Evolutionary conservation across 1,140 invertebrate species (phyloP), one percentile per base, ranked within the genome.

Genomic region (Elymnias hypermnestra): DNA sequence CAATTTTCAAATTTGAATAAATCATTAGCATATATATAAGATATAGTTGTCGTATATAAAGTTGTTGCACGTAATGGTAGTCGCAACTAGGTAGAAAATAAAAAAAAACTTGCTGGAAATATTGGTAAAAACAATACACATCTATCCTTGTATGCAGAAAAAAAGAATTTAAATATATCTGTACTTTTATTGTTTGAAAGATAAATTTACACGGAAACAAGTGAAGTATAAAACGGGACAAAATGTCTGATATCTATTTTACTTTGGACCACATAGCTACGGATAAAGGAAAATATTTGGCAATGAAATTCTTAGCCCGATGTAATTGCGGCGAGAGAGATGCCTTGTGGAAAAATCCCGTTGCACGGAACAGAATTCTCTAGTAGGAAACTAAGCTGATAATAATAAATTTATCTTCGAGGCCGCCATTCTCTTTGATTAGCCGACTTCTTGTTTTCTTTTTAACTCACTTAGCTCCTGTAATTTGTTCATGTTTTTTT

Each of bases 201-300:
- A n/a, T n/a, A n/a, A n/a, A n/a, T n/a, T n/a, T n/a, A n/a, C n/a
- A n/a, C n/a, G n/a, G n/a, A n/a, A n/a, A n/a, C n/a, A n/a, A n/a
- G n/a, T n/a, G n/a, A n/a, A n/a, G n/a, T n/a, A n/a, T n/a, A n/a
- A n/a, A n/a, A n/a, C n/a, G n/a, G n/a, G n/a, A n/a, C n/a, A n/a
- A n/a, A n/a, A n/a, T n/a, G 7, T 8, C 28, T 35, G 26, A 29
- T 29, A 29, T 29, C 31, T 33, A 33, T 48, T 29, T 5, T 53
- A 7, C n/a, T 48, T 64, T 57, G 31, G 2, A 47, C 58, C 60
- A 61, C 47, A 31, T 25, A 3, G 22, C 28, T 42, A 23, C 46
- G 57, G 51, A 72, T 65, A 66, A 75, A 75, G 62, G 71, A 71
- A 76, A 81, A 79, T 77, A 73, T 75, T 77, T 73, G 72, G 60